Base-by-base conservation (phyloP, 2,797 vertebrate species). In the Cryptoblepharus egeriae region DNA sequence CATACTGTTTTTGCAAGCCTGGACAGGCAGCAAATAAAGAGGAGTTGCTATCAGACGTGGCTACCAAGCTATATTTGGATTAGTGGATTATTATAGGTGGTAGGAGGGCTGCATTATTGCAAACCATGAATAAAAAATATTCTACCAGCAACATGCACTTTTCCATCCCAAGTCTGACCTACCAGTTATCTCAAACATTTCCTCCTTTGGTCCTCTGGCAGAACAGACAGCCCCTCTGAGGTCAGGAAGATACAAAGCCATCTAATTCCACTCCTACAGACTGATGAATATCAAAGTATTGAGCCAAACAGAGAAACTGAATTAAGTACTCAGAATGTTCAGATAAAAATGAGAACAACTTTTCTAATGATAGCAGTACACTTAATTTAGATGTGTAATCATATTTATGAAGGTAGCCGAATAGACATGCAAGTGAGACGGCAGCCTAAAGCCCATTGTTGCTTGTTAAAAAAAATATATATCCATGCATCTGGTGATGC, bases 291-390 rank as follows among this genome's bases (percentile, higher is more conserved):
- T 84, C 1, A 12, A 9, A 63, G 69, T 71, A 72, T 57, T 69
- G 81, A 85, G 81, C 84, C 81, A 86, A 0, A 73, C n/a, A 82
- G 24, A 87, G 84, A 15, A 58, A 82, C 0, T 65, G 60, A 84
- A 84, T 86, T 80, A 89, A 64, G 70, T 69, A 79, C 79, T 80
- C 37, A 3, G 81, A 28, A 12, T 78, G 77, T 57, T 87, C 67
- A 22, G 70, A 30, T 68, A 16, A 85, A 91, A 94, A 70, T 90
- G 90, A 90, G 15, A 91, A 63, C 79, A 74, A 92, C 74, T 84
- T 91, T 91, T 73, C 65, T 80, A 81, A 90, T 81, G 88, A 72
- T 68, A 70, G 15, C 75, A 82, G 63, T 74, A 10, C 0, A 0
- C 79, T 87, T 1, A 2, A 30, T 75, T 79, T 18, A 88, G 82